Percentiles rank a stretch among this genome's conserved stretches.
Conservation (phyloP, 2,797 vertebrate genomes). For the Dendrocincla tyrannina region DNA sequence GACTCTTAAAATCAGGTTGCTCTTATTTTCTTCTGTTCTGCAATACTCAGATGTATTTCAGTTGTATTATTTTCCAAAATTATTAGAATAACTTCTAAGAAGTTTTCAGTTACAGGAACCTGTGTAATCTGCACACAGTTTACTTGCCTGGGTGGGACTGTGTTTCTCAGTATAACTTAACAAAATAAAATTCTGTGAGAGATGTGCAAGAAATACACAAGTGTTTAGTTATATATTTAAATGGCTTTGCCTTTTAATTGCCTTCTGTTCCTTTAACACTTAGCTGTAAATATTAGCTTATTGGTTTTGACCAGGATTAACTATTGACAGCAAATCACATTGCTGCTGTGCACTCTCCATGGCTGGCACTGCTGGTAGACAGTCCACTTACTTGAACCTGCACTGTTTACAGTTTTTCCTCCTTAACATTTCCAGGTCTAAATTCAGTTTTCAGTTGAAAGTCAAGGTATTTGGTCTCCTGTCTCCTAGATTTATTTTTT, state of each 20-base stretch:
- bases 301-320: background rate
- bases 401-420: background rate
- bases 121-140: background rate
- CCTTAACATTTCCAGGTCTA: background rate
- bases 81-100: background rate
- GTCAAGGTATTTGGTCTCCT: background rate
- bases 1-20: background rate
- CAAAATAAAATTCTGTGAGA: background rate
- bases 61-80: background rate
- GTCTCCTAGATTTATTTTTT: background rate
- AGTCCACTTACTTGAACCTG: background rate
- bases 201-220: background rate
- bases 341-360: background rate
- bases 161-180: background rate
- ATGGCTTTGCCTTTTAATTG: background rate
- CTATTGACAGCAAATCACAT: background rate
- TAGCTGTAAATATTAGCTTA: background rate
- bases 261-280: background rate
- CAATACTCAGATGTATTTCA: background rate
- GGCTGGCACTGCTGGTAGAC: background rate
- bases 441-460: background rate
- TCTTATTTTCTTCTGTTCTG: background rate
- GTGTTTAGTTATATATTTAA: background rate
- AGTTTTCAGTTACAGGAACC: background rate
- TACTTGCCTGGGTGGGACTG: background rate